Percentiles rank a stretch among this genome's conserved stretches.
Conservation (phyloP, 2,113 vertebrate species). For the Hippopotamus amphibius region DNA sequence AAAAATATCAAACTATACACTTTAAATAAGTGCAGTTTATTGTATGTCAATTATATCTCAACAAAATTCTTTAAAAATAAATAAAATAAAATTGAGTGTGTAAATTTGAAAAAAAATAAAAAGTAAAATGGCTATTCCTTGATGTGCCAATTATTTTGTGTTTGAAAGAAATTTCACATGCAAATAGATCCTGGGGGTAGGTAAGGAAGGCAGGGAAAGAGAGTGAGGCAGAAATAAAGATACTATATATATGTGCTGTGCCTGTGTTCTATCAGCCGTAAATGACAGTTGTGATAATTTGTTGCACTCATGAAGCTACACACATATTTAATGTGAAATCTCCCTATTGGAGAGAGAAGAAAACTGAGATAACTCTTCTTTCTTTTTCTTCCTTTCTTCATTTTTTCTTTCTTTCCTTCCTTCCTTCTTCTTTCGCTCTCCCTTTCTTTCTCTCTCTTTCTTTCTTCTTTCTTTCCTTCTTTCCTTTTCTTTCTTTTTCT, state of each 20-base stretch:
- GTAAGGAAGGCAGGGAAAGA: not conserved
- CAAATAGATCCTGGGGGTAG: not conserved
- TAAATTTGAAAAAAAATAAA: too few relatives aligned
- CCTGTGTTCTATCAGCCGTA: not conserved
- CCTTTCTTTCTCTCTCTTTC: not conserved
- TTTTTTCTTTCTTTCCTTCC: not conserved
- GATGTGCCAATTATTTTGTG: not conserved
- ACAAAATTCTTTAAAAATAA: too few relatives aligned
- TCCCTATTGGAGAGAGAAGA: not conserved
- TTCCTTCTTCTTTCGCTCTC: not conserved
- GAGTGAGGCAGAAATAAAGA: not conserved
- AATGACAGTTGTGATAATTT: not conserved
- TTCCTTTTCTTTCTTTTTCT: accelerated
- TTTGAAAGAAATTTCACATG: not conserved
- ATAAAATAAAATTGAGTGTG: too few relatives aligned
- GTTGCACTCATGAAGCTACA: not conserved
- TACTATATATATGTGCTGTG: not conserved
- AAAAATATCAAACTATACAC: too few relatives aligned
- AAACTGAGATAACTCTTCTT: not conserved
- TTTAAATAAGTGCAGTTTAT: too few relatives aligned
- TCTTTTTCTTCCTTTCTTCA: accelerated
- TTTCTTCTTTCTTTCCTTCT: too few relatives aligned
- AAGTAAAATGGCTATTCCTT: not conserved
- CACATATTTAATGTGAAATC: not conserved
- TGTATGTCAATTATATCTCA: too few relatives aligned